A percentile compares a stretch with the other conserved stretches of the same genome.
Evolutionary conservation across 2,888 invertebrate genomes (phyloP).

Genomic region (Parasteatoda lunata): DNA sequence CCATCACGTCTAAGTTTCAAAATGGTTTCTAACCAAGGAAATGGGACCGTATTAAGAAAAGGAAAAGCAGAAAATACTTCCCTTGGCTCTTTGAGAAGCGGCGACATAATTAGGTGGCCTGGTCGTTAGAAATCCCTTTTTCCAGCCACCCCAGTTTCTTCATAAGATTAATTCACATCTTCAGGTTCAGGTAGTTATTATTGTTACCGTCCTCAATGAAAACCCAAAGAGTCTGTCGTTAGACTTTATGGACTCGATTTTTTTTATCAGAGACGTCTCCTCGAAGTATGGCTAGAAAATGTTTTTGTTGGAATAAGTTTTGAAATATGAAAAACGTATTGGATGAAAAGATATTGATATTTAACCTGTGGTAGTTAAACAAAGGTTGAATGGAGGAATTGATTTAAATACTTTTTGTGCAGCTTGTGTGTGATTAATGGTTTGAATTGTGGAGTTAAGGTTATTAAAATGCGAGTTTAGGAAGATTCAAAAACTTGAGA

Average conservation of each 20-base stretch:
- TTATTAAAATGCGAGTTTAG: too few relatives aligned
- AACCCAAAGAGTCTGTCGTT: neutral
- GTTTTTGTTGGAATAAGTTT: too few relatives aligned
- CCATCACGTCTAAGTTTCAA: constrained; percentile 12
- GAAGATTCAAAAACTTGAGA: too few relatives aligned
- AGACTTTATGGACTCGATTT: neutral
- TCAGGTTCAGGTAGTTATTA: constrained; percentile 16
- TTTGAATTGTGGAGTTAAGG: too few relatives aligned
- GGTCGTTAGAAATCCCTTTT: constrained; percentile 5
- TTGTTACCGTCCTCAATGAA: constrained; percentile 22
- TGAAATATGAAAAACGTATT: too few relatives aligned
- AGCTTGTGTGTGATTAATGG: too few relatives aligned
- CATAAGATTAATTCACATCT: constrained; percentile 18
- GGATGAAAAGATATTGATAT: too few relatives aligned
- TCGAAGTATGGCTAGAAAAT: too few relatives aligned
- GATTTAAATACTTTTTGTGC: too few relatives aligned
- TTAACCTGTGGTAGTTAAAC: too few relatives aligned
- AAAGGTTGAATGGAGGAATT: too few relatives aligned
- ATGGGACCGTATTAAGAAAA: constrained; percentile 16
- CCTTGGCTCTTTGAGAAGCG: neutral
- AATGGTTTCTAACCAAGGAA: constrained; percentile 13
- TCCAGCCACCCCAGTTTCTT: neutral
- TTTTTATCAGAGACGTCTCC: too few relatives aligned
- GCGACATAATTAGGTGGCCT: constrained; percentile 24
- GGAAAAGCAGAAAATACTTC: neutral